These are phyloP conservation scores for Holacanthus passer DNA, from an alignment of 2,113 vertebrate genomes.

Conservation along the genomic window DNA sequence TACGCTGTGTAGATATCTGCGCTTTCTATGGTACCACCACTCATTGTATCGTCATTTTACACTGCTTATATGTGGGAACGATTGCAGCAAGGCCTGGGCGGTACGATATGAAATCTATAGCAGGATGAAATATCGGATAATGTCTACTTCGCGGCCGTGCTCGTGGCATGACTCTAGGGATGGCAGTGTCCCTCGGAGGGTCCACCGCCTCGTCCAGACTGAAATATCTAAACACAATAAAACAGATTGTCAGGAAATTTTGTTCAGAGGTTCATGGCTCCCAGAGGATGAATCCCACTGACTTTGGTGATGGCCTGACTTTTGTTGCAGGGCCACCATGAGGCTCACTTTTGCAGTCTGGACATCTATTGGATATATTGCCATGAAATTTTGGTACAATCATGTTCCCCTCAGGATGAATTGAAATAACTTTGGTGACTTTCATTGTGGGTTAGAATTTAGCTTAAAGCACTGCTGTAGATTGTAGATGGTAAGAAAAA, in stretches of 20 bases:
- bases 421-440: background rate
- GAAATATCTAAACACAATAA: background rate
- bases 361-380: background rate
- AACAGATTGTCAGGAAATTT: background rate
- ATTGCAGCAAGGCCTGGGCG: background rate
- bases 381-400: background rate
- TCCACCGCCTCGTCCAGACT: background rate
- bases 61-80: background rate
- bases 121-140: background rate
- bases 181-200: background rate
- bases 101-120: background rate
- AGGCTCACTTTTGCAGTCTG: background rate
- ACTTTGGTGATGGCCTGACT: background rate
- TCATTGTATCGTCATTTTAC: slow-evolving; percentile 13
- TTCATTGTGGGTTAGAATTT: background rate
- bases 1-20: slow-evolving; percentile 3
- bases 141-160: background rate
- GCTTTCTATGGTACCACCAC: background rate
- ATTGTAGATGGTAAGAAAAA: too few species aligned
- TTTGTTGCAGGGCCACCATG: background rate
- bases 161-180: background rate
- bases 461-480: too few species aligned
- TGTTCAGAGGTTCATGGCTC: background rate
- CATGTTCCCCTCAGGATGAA: background rate
- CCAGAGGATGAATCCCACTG: background rate